Conservation (phyloP, 2,797 vertebrate species). For the Enteromius fasciolatus region DNA sequence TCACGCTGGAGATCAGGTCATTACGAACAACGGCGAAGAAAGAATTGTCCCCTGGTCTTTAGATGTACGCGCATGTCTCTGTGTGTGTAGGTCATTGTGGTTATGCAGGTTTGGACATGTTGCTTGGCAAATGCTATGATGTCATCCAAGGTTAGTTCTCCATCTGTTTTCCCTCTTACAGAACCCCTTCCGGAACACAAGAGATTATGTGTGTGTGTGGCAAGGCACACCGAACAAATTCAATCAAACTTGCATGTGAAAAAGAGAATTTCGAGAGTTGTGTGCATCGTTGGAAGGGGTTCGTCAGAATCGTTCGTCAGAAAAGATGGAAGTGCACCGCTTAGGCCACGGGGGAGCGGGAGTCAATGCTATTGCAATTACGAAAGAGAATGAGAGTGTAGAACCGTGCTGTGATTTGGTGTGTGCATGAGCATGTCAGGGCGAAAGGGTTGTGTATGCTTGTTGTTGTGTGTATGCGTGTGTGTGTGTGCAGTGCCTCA, state of each 20-base stretch:
- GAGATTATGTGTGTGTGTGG: conserved; percentile 5
- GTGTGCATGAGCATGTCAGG: conserved; percentile 45
- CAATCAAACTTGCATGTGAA: neutral
- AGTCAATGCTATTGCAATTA: conserved; percentile 60
- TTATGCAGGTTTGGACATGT: conserved; percentile 40
- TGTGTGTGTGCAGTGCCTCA: conserved; percentile 39
- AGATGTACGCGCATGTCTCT: conserved; percentile 16
- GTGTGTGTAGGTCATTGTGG: conserved; percentile 31
- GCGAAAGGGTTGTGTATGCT: conserved; percentile 38
- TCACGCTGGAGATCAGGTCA: conserved; percentile 41
- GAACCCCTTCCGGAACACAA: neutral
- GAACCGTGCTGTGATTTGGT: conserved; percentile 43
- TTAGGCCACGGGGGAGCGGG: conserved; percentile 50
- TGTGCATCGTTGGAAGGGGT: neutral
- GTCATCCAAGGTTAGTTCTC: conserved; percentile 45
- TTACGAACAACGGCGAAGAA: conserved; percentile 25
- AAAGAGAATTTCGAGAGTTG: conserved; percentile 18
- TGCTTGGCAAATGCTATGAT: conserved; percentile 20
- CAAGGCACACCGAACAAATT: neutral
- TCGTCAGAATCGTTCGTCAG: neutral
- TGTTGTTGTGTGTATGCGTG: conserved; percentile 35
- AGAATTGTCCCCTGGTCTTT: conserved; percentile 12
- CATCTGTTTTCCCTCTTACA: conserved; percentile 42
- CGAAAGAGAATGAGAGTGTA: conserved; percentile 56
- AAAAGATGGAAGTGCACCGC: conserved; percentile 33